These are phyloP conservation scores for Pollenia amentaria DNA, from an alignment of 2,888 invertebrate species.

Conservation along the genomic window DNA sequence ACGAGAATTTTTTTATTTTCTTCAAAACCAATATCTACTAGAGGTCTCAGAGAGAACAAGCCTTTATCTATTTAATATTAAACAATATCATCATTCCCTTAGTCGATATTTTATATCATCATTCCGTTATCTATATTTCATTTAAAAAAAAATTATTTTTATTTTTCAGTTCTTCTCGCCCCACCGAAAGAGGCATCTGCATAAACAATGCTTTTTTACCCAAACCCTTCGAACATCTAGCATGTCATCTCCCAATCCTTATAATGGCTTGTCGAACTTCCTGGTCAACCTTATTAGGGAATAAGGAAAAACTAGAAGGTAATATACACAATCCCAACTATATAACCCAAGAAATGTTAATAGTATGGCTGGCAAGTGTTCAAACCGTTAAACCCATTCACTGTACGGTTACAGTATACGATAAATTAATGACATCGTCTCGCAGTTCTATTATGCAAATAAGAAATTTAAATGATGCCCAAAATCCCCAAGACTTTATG, in stretches of 20 bases:
- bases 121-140: no score
- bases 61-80: no score
- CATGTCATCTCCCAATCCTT: constrained; percentile 78
- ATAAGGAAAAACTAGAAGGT: constrained; percentile 71
- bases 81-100: no score
- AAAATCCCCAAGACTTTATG: constrained; percentile 77
- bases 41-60: no score
- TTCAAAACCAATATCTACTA: no score
- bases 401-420: constrained; percentile 78
- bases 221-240: constrained; percentile 76
- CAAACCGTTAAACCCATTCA: constrained; percentile 78
- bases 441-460: constrained; percentile 78
- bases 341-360: constrained; percentile 75
- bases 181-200: constrained; percentile 78
- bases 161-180: constrained; percentile 71
- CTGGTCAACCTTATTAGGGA: constrained; percentile 74
- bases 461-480: constrained; percentile 76
- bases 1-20: no score
- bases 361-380: constrained; percentile 78
- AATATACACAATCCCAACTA: constrained; percentile 67
- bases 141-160: not conserved
- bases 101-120: no score
- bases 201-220: constrained; percentile 78
- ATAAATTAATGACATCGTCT: constrained; percentile 78
- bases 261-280: constrained; percentile 79